These are phyloP conservation scores for Drosophila sturtevanti DNA, from an alignment of 1,140 invertebrate species.

Conservation along the genomic window DNA sequence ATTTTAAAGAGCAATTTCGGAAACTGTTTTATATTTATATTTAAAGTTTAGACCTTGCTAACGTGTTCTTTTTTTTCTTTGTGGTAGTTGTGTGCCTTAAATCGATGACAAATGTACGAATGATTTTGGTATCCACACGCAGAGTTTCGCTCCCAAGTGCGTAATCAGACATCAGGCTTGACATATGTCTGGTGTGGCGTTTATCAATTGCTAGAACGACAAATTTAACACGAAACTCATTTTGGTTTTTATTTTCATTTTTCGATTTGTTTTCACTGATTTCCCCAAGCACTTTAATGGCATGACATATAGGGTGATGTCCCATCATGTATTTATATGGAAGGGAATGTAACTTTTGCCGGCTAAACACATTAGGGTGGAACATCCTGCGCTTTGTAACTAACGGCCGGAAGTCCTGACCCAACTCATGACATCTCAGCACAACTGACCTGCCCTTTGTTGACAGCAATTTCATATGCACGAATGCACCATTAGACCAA, in stretches of 20 bases:
- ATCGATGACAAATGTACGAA: conserved; percentile 10
- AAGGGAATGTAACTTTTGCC: conserved; percentile 44
- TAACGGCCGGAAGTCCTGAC: conserved; percentile 43
- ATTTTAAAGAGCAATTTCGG: conserved; percentile 13
- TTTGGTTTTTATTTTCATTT: conserved; percentile 48
- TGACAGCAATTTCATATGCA: conserved; percentile 75
- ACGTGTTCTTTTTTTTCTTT: not conserved
- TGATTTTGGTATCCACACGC: conserved; percentile 23
- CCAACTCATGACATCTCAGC: conserved; percentile 19
- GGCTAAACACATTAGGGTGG: conserved; percentile 68
- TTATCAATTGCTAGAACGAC: conserved; percentile 46
- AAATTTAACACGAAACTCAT: conserved; percentile 56
- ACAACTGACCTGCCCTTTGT: conserved; percentile 42
- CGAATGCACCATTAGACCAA: conserved; percentile 59
- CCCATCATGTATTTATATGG: conserved; percentile 51
- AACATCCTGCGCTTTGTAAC: conserved; percentile 59
- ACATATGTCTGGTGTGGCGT: conserved; percentile 23
- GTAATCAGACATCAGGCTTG: conserved; percentile 46
- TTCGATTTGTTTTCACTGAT: conserved; percentile 65
- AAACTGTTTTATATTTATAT: not conserved
- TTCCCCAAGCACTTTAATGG: conserved; percentile 68
- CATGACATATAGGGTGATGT: conserved; percentile 35
- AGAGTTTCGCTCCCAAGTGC: conserved; percentile 50
- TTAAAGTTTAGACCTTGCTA: too few relatives aligned
- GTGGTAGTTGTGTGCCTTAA: not conserved